Evolutionary conservation across 2,113 vertebrate species (phyloP).

Genomic region (Rhegmatorhina hoffmannsi): DNA sequence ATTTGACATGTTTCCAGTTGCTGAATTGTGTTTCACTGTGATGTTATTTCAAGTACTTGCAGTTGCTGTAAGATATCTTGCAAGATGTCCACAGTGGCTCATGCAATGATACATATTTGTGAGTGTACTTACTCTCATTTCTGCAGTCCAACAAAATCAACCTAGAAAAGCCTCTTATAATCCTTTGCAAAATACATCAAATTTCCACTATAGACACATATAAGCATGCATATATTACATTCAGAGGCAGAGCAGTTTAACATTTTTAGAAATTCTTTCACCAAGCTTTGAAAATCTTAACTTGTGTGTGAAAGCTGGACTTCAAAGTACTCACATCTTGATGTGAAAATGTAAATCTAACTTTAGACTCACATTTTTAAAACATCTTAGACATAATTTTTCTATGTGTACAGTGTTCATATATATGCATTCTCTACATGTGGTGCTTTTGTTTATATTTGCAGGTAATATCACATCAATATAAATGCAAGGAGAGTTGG

Average conservation of each 20-base stretch:
- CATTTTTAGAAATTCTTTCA: conserved; percentile 33
- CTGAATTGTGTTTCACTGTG: not conserved
- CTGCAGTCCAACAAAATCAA: not conserved
- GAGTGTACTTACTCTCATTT: not conserved
- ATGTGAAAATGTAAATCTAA: conserved; percentile 4
- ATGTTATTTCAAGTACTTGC: conserved; percentile 19
- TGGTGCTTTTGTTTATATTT: not conserved
- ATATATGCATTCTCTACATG: rapidly evolving
- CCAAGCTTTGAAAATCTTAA: conserved; percentile 3
- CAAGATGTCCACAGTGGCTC: not conserved
- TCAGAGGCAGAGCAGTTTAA: not conserved
- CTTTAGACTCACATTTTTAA: not conserved
- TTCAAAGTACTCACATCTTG: not conserved
- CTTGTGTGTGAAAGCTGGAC: conserved; percentile 15
- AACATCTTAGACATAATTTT: not conserved
- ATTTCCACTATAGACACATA: not conserved
- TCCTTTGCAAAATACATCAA: not conserved
- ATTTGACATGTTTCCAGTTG: not conserved
- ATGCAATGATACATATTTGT: not conserved
- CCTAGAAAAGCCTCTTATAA: not conserved
- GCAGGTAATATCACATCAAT: not conserved
- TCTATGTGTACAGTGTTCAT: not conserved
- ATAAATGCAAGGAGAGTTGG: not conserved
- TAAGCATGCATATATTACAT: not conserved
- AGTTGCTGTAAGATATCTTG: not conserved